Base-by-base conservation (phyloP, 2,797 vertebrate genomes). In the Cyclopterus lumpus region DNA sequence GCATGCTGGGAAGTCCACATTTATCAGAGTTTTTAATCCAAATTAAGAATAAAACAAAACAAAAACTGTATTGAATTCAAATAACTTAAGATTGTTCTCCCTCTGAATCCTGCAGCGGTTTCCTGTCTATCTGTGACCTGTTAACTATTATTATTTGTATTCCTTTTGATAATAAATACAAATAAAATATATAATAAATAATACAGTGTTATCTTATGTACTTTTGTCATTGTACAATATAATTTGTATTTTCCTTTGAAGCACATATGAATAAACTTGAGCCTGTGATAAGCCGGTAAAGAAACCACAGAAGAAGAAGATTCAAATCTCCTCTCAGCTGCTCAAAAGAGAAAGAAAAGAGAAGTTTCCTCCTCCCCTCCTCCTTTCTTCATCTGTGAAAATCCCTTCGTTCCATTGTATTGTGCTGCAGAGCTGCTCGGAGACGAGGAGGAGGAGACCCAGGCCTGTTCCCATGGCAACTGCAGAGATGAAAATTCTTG, bases 401-500 rank as follows among this genome's bases (percentile, higher is more conserved):
- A 90, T 81, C 88, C 84, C 81, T 91, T 86, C 83, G 73, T 94
- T 94, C 93, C 92, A 93, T 94, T 92, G 82, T 81, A 75, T 80
- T 85, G 94, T 94, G 89, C 89, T 89, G 88, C 80, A 81, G 88
- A 85, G 78, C 67, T n/a, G 66, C 71, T 64, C 2, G 6, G 57
- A 24, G 3, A 22, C 22, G 34, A 63, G 51, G 84, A 83, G 92
- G 87, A 82, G 86, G 86, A 85, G 74, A 83, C 85, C 76, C 86
- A 73, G 86, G 91, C 88, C 86, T 81, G 94, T 96, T 96, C 84
- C 96, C 96, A 97, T 97, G 95, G 95, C 92, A 97, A 97, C 96
- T 87, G 93, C 87, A 87, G 88, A 93, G 93, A 95, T 89, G 91
- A 96, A 95, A 95, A 96, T 96, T 95, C 93, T 95, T 94, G 94